phyloP scores from a whole-genome alignment of 1,140 invertebrate genomes.

The Drosophila nigromelanica region DNA sequence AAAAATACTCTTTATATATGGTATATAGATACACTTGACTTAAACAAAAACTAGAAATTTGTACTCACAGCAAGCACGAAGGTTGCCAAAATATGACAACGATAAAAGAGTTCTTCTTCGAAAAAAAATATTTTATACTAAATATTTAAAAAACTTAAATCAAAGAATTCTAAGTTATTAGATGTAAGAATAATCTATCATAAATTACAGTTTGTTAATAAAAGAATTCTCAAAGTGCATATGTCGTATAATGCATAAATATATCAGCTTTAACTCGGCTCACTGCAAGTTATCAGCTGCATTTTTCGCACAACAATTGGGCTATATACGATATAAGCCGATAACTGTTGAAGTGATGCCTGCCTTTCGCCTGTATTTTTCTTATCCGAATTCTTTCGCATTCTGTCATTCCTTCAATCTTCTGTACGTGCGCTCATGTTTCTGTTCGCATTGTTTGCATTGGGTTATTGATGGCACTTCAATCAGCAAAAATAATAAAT shows the following conservation, averaged over 20 bases:
- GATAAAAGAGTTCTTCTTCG: too few species aligned
- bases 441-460: conserved; percentile 57
- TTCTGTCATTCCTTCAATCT: conserved; percentile 6
- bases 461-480: conserved; percentile 77
- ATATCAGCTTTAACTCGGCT: conserved; percentile 3
- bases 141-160: too few species aligned
- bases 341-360: conserved; percentile 13
- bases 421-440: conserved; percentile 16
- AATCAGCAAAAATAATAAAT: conserved; percentile 80
- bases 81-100: too few species aligned
- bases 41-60: too few species aligned
- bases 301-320: conserved; percentile 3
- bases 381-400: neutral
- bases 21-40: too few species aligned
- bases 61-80: too few species aligned
- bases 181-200: too few species aligned
- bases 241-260: neutral
- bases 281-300: neutral
- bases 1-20: conserved; percentile 7
- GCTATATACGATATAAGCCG: neutral
- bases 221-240: too few species aligned
- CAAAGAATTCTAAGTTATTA: too few species aligned
- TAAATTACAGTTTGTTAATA: too few species aligned
- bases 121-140: too few species aligned
- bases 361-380: neutral